Percentiles rank a stretch among this genome's conserved stretches.
phyloP scores from a whole-genome alignment of 2,797 vertebrate genomes.

The Amniataba percoides region DNA sequence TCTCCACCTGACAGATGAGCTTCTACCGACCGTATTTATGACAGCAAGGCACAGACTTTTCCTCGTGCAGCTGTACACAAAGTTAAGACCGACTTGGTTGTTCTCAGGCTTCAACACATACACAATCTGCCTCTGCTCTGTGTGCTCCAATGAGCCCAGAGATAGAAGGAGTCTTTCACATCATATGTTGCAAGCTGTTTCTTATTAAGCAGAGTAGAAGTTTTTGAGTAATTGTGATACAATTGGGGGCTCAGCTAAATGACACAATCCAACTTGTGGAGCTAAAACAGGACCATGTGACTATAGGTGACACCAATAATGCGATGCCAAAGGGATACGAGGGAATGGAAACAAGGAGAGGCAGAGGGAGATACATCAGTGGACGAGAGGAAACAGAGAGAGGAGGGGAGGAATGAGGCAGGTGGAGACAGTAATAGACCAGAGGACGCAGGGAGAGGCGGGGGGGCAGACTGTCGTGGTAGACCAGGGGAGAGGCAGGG shows the following conservation, averaged over 20 bases:
- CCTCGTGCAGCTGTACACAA: not conserved
- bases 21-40: not conserved
- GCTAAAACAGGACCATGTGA: not conserved
- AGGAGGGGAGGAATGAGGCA: conserved; percentile 3
- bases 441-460: conserved; percentile 1
- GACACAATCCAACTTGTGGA: not conserved
- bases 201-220: not conserved
- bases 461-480: not conserved
- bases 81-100: not conserved
- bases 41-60: not conserved
- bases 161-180: not conserved
- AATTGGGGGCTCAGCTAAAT: not conserved
- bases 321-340: conserved; percentile 1
- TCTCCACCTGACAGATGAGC: not conserved
- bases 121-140: not conserved
- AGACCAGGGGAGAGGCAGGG: conserved; percentile 34
- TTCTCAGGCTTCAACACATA: not conserved
- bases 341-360: conserved; percentile 14
- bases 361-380: not conserved
- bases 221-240: not conserved
- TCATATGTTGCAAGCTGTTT: not conserved
- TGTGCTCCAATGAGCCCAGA: not conserved
- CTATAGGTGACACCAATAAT: not conserved
- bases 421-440: conserved; percentile 14
- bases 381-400: conserved; percentile 15